Conservation (phyloP, 2,888 invertebrate genomes). For the Galeruca laticollis region DNA sequence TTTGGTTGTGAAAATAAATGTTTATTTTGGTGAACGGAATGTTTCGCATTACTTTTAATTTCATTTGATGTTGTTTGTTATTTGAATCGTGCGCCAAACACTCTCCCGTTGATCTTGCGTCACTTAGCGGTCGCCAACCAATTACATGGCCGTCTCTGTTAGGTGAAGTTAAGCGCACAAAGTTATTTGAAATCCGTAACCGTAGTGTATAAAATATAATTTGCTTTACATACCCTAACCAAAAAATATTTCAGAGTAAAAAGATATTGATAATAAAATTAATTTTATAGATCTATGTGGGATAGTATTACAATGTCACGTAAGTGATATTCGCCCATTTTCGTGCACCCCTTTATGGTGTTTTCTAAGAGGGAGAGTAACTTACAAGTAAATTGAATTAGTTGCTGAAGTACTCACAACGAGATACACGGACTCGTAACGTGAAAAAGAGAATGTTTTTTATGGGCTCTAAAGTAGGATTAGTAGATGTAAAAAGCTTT, state of each 20-base stretch:
- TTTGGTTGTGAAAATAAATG: too few relatives aligned
- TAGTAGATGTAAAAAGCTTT: neutral
- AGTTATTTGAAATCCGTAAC: too few relatives aligned
- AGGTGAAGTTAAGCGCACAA: too few relatives aligned
- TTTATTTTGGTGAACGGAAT: too few relatives aligned
- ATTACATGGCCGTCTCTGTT: too few relatives aligned
- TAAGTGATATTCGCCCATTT: slow-evolving; percentile 34
- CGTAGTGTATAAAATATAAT: too few relatives aligned
- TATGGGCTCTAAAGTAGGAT: slow-evolving; percentile 1
- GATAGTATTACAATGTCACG: slow-evolving; percentile 22
- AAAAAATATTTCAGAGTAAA: neutral
- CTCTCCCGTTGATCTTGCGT: too few relatives aligned
- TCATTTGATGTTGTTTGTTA: too few relatives aligned
- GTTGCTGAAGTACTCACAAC: slow-evolving; percentile 22
- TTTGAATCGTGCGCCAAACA: too few relatives aligned
- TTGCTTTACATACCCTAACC: neutral
- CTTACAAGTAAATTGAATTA: slow-evolving; percentile 35
- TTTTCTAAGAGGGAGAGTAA: slow-evolving; percentile 25
- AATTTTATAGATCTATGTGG: slow-evolving; percentile 7
- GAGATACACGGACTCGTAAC: slow-evolving; percentile 16
- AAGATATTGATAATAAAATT: slow-evolving; percentile 19
- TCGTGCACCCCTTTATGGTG: slow-evolving; percentile 24
- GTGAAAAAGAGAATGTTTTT: slow-evolving; percentile 12
- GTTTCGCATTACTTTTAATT: too few relatives aligned
- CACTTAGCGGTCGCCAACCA: too few relatives aligned